phyloP scores from a whole-genome alignment of 2,888 invertebrate genomes.

The Lasiommata megera region DNA sequence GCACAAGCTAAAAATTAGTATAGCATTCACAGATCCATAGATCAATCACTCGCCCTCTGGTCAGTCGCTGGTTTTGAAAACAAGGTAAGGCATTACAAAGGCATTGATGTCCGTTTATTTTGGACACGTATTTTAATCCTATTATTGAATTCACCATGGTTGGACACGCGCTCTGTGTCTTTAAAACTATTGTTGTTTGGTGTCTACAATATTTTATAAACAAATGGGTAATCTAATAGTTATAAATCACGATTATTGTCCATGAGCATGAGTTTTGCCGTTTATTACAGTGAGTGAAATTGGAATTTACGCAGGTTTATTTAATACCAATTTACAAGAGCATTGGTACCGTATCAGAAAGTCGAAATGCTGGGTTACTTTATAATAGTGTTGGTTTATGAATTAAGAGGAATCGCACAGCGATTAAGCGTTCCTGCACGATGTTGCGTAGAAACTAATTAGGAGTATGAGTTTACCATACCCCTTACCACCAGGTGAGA shows the following conservation, averaged over 20 bases:
- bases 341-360: too few species aligned
- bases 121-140: slow-evolving; percentile 15
- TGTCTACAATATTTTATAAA: background rate
- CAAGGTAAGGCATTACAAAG: slow-evolving; percentile 51
- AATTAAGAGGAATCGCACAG: too few species aligned
- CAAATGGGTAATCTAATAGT: background rate
- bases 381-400: too few species aligned
- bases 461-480: too few species aligned
- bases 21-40: slow-evolving; percentile 58
- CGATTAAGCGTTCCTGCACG: too few species aligned
- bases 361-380: too few species aligned
- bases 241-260: too few species aligned
- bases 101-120: slow-evolving; percentile 48
- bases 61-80: slow-evolving; percentile 41
- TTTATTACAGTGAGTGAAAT: background rate
- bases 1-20: slow-evolving; percentile 46
- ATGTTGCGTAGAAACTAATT: too few species aligned
- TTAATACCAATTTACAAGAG: too few species aligned
- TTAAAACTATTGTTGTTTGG: slow-evolving; percentile 41
- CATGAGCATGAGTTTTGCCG: too few species aligned
- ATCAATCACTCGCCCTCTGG: slow-evolving; percentile 50
- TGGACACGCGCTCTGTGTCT: slow-evolving; percentile 46
- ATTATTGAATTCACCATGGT: slow-evolving; percentile 25
- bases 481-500: too few species aligned
- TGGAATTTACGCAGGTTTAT: too few species aligned